A percentile compares a stretch with the other conserved stretches of the same genome.
These are phyloP conservation scores for Argyresthia albistria DNA, from an alignment of 2,888 invertebrate genomes.

Conservation along the genomic window DNA sequence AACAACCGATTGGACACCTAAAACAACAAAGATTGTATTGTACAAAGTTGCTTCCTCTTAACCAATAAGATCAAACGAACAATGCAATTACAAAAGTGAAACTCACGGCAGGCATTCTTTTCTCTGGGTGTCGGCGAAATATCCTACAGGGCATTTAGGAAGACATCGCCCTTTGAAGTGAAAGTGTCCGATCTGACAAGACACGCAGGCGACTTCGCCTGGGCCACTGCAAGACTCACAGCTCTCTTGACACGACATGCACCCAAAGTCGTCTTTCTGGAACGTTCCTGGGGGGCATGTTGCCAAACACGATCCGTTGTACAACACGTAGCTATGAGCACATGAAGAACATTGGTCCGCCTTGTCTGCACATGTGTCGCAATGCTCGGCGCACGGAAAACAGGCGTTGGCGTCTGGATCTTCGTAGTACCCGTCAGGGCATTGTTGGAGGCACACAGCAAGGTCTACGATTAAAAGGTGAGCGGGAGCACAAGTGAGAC, in stretches of 20 bases:
- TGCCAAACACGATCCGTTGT: slow-evolving; percentile 87
- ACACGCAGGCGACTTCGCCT: slow-evolving; percentile 83
- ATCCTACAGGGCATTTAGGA: slow-evolving; percentile 80
- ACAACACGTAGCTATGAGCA: slow-evolving; percentile 88
- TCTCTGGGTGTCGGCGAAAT: slow-evolving; percentile 82
- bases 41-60: neutral
- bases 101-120: slow-evolving; percentile 80
- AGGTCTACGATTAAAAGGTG: slow-evolving; percentile 87
- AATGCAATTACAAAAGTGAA: slow-evolving; percentile 8
- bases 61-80: neutral
- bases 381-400: slow-evolving; percentile 89
- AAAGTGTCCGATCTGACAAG: slow-evolving; percentile 81
- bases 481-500: slow-evolving; percentile 87
- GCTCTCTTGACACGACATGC: slow-evolving; percentile 82
- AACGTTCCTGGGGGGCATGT: slow-evolving; percentile 87
- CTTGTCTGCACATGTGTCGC: slow-evolving; percentile 87
- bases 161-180: slow-evolving; percentile 81
- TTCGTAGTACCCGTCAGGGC: slow-evolving; percentile 91
- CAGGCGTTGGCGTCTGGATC: slow-evolving; percentile 85
- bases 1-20: slow-evolving; percentile 84
- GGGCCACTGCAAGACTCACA: slow-evolving; percentile 89
- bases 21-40: slow-evolving; percentile 21
- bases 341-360: slow-evolving; percentile 90
- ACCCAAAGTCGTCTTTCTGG: slow-evolving; percentile 90
- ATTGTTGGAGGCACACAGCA: slow-evolving; percentile 88